Percentiles rank a stretch among this genome's conserved stretches.
Conservation (phyloP, 2,888 invertebrate species). For the Tuberolachnus salignus region DNA sequence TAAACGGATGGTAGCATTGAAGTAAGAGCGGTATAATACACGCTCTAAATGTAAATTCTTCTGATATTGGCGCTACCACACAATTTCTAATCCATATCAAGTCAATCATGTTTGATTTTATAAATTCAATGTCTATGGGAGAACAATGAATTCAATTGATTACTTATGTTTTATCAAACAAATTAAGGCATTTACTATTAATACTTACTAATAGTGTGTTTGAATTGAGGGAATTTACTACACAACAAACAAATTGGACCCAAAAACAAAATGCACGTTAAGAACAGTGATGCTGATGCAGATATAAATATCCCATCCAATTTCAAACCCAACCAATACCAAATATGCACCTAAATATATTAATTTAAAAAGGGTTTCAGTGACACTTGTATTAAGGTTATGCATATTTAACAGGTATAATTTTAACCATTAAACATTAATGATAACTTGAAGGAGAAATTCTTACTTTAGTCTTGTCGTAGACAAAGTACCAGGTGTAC, state of each 20-base stretch:
- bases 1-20: slow-evolving; percentile 77
- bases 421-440: background rate
- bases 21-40: slow-evolving; percentile 91
- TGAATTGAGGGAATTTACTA: slow-evolving; percentile 34
- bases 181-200: background rate
- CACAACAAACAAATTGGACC: slow-evolving; percentile 76
- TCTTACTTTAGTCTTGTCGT: slow-evolving; percentile 62
- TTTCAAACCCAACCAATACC: slow-evolving; percentile 77
- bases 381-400: too few species aligned
- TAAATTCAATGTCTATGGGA: slow-evolving; percentile 72
- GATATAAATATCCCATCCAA: slow-evolving; percentile 77
- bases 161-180: background rate
- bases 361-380: background rate
- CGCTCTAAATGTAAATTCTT: slow-evolving; percentile 93
- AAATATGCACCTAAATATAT: slow-evolving; percentile 68
- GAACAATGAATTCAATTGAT: slow-evolving; percentile 58
- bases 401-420: too few species aligned
- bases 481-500: slow-evolving; percentile 76
- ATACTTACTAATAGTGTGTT: slow-evolving; percentile 33
- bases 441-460: background rate
- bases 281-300: slow-evolving; percentile 73
- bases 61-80: slow-evolving; percentile 88
- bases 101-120: slow-evolving; percentile 75
- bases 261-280: slow-evolving; percentile 81
- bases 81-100: slow-evolving; percentile 87